phyloP scores from a whole-genome alignment of 2,113 vertebrate species.

The Pseudolaguvia tuberculata region DNA sequence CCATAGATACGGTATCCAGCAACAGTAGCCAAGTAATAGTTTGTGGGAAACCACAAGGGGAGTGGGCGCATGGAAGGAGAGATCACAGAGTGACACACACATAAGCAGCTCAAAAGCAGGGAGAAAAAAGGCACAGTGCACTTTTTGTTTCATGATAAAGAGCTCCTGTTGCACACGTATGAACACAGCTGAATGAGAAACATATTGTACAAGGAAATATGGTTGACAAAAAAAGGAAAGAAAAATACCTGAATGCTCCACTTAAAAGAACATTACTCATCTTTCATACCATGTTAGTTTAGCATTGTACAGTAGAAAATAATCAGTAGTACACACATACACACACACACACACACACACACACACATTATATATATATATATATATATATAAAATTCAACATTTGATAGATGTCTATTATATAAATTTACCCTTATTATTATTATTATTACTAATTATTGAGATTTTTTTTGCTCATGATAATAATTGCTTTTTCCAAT shows the following conservation, averaged over 20 bases:
- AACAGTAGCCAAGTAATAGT: constrained; percentile 66
- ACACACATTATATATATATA: background rate
- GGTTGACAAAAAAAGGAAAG: constrained; percentile 19
- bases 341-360: too few relatives aligned
- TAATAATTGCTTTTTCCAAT: constrained; percentile 1
- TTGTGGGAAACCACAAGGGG: constrained; percentile 57
- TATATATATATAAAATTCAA: too few relatives aligned
- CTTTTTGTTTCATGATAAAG: constrained; percentile 49
- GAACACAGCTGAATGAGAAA: constrained; percentile 45
- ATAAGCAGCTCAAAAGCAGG: constrained; percentile 40
- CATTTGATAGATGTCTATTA: too few relatives aligned
- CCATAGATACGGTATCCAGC: constrained; percentile 71
- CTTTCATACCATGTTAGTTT: constrained; percentile 1
- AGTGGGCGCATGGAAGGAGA: constrained; percentile 46
- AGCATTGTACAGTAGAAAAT: background rate
- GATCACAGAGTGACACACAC: constrained; percentile 64
- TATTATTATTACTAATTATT: too few relatives aligned
- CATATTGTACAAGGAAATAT: constrained; percentile 30
- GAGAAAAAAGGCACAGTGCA: constrained; percentile 29
- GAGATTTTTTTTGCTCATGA: too few relatives aligned
- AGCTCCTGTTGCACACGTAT: constrained; percentile 53
- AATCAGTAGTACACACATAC: background rate
- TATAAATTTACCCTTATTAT: too few relatives aligned
- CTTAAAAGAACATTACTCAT: background rate
- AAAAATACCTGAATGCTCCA: constrained; percentile 16